phyloP scores from a whole-genome alignment of 2,797 vertebrate species.

The Sebastes jordani region DNA sequence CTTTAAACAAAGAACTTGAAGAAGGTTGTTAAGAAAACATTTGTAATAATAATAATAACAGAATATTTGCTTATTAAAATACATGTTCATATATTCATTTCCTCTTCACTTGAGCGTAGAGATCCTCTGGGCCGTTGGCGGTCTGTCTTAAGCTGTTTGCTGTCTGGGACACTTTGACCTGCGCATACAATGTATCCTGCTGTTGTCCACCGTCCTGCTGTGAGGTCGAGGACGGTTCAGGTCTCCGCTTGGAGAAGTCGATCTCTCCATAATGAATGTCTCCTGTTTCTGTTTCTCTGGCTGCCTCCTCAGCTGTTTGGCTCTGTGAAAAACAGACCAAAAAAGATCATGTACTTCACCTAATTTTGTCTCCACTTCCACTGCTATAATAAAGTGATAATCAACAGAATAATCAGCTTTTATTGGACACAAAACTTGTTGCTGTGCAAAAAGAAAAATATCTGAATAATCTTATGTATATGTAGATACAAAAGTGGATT shows the following conservation, averaged over 20 bases:
- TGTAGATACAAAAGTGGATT: too few relatives aligned
- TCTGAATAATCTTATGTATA: too few relatives aligned
- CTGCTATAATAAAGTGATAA: neutral
- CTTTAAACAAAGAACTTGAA: too few relatives aligned
- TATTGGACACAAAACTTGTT: too few relatives aligned
- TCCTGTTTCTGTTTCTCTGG: neutral
- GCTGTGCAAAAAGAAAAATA: too few relatives aligned
- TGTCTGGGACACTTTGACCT: slow-evolving; percentile 13
- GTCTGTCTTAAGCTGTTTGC: neutral
- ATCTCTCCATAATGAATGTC: slow-evolving; percentile 57
- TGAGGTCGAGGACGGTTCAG: neutral
- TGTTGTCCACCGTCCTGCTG: neutral
- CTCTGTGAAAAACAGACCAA: slow-evolving; percentile 9
- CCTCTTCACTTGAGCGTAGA: slow-evolving; percentile 21
- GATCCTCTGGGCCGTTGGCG: neutral
- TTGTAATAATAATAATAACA: too few relatives aligned
- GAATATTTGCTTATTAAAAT: too few relatives aligned
- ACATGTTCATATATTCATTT: neutral
- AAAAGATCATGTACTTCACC: neutral
- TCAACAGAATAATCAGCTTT: neutral
- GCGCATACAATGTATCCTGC: slow-evolving; percentile 23
- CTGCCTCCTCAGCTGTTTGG: neutral
- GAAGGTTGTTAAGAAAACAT: too few relatives aligned
- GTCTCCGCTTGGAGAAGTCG: slow-evolving; percentile 1
- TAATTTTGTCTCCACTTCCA: neutral